phyloP scores from a whole-genome alignment of 2,113 vertebrate genomes.

The Anguilla japonica region DNA sequence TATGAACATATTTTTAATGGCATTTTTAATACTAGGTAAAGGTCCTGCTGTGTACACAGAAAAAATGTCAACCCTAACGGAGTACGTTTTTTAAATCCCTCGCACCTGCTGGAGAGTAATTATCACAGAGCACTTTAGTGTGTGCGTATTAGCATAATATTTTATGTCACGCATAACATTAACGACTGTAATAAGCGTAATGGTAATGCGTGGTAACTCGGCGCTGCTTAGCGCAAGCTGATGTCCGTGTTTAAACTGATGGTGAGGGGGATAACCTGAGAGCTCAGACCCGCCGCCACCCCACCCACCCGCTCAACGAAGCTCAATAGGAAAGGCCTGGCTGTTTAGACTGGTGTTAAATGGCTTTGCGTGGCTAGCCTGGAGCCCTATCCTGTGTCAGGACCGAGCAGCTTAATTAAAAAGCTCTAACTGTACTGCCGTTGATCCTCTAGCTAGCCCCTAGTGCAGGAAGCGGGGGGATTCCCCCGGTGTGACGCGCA shows the following conservation, averaged over 20 bases:
- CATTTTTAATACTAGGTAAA: too few relatives aligned
- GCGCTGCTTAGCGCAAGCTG: neutral
- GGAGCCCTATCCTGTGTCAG: neutral
- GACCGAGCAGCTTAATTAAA: neutral
- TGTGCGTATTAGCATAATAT: too few relatives aligned
- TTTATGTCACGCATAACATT: too few relatives aligned
- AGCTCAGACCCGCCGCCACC: too few relatives aligned
- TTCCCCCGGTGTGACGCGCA: neutral
- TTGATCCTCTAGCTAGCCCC: neutral
- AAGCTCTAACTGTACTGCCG: neutral
- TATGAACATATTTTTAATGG: too few relatives aligned
- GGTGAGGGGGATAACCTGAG: neutral
- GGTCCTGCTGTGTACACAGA: too few relatives aligned
- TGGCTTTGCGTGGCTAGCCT: neutral
- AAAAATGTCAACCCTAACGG: too few relatives aligned
- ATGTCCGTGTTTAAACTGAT: neutral
- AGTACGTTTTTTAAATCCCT: too few relatives aligned
- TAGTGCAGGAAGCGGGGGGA: neutral
- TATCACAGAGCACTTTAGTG: too few relatives aligned
- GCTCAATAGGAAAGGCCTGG: neutral
- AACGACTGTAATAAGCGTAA: too few relatives aligned
- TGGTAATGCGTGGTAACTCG: too few relatives aligned
- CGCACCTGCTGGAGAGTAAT: too few relatives aligned
- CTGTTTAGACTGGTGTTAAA: neutral
- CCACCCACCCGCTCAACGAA: neutral